Evolutionary conservation across 1,140 invertebrate genomes (phyloP).

Genomic region (Drosophila nigrodunni): DNA sequence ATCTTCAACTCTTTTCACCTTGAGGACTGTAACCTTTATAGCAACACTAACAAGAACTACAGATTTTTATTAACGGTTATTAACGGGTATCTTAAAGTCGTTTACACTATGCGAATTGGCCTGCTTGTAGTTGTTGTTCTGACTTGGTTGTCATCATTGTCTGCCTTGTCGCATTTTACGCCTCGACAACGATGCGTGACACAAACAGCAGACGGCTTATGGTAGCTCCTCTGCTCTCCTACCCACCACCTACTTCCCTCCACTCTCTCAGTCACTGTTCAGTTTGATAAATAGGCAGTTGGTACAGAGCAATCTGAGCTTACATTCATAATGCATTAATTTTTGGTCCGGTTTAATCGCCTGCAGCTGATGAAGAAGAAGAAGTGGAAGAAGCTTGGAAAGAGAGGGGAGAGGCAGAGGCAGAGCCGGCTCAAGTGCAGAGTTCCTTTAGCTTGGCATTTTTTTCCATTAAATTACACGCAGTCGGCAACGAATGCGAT

Average conservation of each 20-base stretch:
- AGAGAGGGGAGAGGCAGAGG: not conserved
- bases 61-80: not conserved
- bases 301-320: conserved; percentile 53
- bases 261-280: not conserved
- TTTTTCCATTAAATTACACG: conserved; percentile 80
- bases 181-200: conserved; percentile 54
- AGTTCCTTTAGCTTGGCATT: conserved; percentile 33
- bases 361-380: conserved; percentile 5
- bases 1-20: too few relatives aligned
- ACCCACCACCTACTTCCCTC: not conserved
- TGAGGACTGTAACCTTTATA: too few relatives aligned
- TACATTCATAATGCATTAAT: conserved; percentile 79
- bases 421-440: conserved; percentile 36
- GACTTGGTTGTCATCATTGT: conserved; percentile 27
- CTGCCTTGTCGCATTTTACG: conserved; percentile 55
- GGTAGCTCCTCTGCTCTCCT: not conserved
- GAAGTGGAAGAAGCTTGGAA: not conserved
- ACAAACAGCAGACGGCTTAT: conserved; percentile 55
- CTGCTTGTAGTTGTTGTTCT: conserved; percentile 14
- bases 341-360: conserved; percentile 41
- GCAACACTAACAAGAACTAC: too few relatives aligned
- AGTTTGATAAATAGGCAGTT: conserved; percentile 74
- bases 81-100: not conserved
- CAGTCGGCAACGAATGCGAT: conserved; percentile 44
- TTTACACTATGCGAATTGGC: not conserved